Percentiles rank a stretch among this genome's conserved stretches.
Conservation (phyloP, 2,888 invertebrate genomes). For the Coleophora deauratella region DNA sequence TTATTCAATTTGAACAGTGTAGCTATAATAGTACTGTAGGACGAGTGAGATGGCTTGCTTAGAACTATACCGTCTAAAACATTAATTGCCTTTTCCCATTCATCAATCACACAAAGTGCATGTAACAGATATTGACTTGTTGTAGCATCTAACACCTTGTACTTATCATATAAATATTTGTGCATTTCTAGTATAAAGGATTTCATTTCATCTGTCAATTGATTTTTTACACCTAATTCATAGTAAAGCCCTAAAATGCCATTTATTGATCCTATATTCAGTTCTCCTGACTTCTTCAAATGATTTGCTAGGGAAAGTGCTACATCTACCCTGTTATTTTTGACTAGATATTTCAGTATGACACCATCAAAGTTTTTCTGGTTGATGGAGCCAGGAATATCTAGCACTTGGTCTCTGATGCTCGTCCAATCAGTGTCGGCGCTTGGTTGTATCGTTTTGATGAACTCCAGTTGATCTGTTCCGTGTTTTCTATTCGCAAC, state of each 20-base stretch:
- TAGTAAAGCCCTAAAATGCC: conserved; percentile 74
- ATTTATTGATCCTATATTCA: conserved; percentile 74
- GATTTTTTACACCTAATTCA: conserved; percentile 30
- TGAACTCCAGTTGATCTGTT: conserved; percentile 39
- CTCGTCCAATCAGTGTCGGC: conserved; percentile 44
- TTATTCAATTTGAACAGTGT: conserved; percentile 76
- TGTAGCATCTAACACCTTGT: conserved; percentile 73
- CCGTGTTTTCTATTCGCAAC: conserved; percentile 8
- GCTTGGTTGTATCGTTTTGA: conserved; percentile 32
- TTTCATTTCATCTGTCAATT: conserved; percentile 59
- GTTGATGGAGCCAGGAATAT: conserved; percentile 44
- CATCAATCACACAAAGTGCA: conserved; percentile 76
- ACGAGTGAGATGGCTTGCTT: conserved; percentile 49
- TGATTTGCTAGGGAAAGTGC: conserved; percentile 75
- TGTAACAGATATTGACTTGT: conserved; percentile 76
- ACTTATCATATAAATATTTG: conserved; percentile 56
- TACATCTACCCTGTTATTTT: conserved; percentile 48
- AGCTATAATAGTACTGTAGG: conserved; percentile 68
- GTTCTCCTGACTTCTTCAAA: conserved; percentile 58
- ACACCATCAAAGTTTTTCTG: conserved; percentile 74
- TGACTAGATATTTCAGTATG: conserved; percentile 69
- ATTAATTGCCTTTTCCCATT: conserved; percentile 77
- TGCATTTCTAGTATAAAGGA: conserved; percentile 70
- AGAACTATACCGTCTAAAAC: conserved; percentile 75
- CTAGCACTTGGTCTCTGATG: conserved; percentile 53